Evolutionary conservation across 2,797 vertebrate species (phyloP).

Genomic region (Bradypus variegatus): DNA sequence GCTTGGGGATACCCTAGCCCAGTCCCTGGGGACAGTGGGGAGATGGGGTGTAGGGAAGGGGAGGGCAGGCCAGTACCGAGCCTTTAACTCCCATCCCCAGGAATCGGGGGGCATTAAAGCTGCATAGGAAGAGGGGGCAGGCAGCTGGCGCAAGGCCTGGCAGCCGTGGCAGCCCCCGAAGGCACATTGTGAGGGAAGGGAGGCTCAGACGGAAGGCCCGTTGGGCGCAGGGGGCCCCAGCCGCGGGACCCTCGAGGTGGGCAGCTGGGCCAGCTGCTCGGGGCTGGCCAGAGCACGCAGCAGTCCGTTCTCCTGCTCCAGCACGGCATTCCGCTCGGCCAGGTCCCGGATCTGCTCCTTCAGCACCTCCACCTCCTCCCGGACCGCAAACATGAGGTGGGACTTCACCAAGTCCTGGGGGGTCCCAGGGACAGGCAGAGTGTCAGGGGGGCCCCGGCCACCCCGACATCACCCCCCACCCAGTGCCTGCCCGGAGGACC

Average conservation of each 20-base stretch:
- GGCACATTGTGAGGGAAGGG: slow-evolving; percentile 66
- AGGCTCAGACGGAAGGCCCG: slow-evolving; percentile 60
- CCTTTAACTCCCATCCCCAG: slow-evolving; percentile 38
- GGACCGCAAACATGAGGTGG: slow-evolving; percentile 84
- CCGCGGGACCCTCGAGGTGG: slow-evolving; percentile 46
- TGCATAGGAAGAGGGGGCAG: slow-evolving; percentile 63
- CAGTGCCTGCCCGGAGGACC: not conserved
- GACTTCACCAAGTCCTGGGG: slow-evolving; percentile 84
- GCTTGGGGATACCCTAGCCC: not conserved
- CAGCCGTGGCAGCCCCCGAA: slow-evolving; percentile 53
- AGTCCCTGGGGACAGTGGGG: not conserved
- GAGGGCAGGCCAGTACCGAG: slow-evolving; percentile 7
- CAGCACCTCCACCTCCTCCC: slow-evolving; percentile 83
- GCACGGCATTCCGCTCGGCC: slow-evolving; percentile 77
- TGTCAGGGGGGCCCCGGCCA: not conserved
- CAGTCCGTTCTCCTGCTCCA: slow-evolving; percentile 82
- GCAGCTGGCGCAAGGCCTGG: slow-evolving; percentile 39
- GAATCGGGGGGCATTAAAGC: slow-evolving; percentile 59
- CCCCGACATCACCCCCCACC: not conserved
- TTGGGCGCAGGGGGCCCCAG: slow-evolving; percentile 53
- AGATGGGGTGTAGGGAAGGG: not conserved
- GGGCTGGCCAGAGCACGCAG: slow-evolving; percentile 75
- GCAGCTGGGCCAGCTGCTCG: slow-evolving; percentile 66
- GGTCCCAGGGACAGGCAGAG: not conserved
- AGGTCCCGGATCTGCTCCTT: slow-evolving; percentile 83